A percentile compares a stretch with the other conserved stretches of the same genome.
phyloP scores from a whole-genome alignment of 2,888 invertebrate species.

The Hirtodrosophila histrioides region DNA sequence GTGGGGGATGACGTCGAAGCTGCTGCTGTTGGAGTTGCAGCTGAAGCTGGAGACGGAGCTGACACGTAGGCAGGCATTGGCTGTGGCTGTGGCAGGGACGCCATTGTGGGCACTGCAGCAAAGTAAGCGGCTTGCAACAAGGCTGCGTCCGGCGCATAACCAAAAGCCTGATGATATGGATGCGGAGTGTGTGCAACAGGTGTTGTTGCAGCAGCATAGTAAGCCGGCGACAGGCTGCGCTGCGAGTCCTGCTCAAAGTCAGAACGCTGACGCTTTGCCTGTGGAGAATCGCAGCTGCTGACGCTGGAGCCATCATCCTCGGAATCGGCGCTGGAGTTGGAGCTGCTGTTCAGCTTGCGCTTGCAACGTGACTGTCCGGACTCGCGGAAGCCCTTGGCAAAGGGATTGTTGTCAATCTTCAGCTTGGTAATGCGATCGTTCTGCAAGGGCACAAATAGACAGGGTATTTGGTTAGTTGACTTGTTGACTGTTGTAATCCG shows the following conservation, averaged over 20 bases:
- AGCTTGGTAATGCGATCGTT: constrained; percentile 94
- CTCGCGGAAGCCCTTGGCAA: constrained; percentile 96
- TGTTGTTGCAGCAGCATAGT: constrained; percentile 32
- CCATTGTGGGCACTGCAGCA: constrained; percentile 53
- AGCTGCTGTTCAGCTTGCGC: constrained; percentile 86
- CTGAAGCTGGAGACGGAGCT: constrained; percentile 10
- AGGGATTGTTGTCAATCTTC: constrained; percentile 96
- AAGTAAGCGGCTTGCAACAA: constrained; percentile 68
- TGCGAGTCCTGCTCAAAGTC: constrained; percentile 81
- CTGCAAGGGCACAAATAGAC: constrained; percentile 84
- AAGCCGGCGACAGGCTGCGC: constrained; percentile 63
- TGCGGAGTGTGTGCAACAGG: neutral
- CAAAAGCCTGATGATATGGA: constrained; percentile 27
- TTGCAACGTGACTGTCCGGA: constrained; percentile 91
- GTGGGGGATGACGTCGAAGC: neutral
- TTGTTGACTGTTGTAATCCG: constrained; percentile 42
- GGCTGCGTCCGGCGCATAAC: constrained; percentile 33
- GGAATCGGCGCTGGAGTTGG: constrained; percentile 60
- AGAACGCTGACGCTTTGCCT: constrained; percentile 77
- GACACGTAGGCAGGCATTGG: constrained; percentile 26
- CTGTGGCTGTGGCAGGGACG: constrained; percentile 29
- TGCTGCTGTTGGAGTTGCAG: neutral
- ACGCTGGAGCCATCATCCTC: constrained; percentile 80
- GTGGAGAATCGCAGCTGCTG: constrained; percentile 73
- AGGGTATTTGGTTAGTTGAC: constrained; percentile 23